A percentile compares a stretch with the other conserved stretches of the same genome.
Conservation (phyloP, 1,140 invertebrate species). For the Argopecten irradians region DNA sequence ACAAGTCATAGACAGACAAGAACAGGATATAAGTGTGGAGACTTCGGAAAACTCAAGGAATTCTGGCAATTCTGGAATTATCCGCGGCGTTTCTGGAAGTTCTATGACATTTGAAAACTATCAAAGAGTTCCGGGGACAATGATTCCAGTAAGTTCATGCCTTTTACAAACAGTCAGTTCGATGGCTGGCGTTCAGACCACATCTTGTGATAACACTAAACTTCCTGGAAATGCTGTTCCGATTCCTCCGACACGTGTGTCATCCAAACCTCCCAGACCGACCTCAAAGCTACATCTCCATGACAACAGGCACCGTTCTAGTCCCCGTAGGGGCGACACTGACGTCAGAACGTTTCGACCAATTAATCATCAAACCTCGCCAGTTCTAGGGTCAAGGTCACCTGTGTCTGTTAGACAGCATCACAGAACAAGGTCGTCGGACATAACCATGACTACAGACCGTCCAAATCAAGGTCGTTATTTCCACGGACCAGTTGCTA, state of each 20-base stretch:
- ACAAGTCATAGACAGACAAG: not conserved
- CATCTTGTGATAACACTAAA: not conserved
- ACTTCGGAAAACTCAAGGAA: not conserved
- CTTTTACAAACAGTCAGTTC: not conserved
- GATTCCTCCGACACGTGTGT: not conserved
- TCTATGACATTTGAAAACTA: slow-evolving; percentile 15
- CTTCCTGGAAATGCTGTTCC: not conserved
- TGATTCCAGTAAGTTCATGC: slow-evolving; percentile 9
- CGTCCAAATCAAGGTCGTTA: not conserved
- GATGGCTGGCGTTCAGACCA: not conserved
- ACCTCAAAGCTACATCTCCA: not conserved
- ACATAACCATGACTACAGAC: not conserved
- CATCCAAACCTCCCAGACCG: not conserved
- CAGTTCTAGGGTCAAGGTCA: not conserved
- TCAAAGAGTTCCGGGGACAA: not conserved
- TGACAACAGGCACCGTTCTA: not conserved
- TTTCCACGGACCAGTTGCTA: slow-evolving; percentile 6
- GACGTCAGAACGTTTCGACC: not conserved
- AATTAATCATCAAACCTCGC: not conserved
- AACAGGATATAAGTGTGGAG: not conserved
- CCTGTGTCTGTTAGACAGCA: not conserved
- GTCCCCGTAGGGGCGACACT: not conserved
- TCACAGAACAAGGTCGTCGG: not conserved
- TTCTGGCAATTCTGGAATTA: not conserved
- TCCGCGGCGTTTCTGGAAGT: not conserved